Percentiles rank a stretch among this genome's conserved stretches.
These are phyloP conservation scores for Ciconia boyciana DNA, from an alignment of 2,113 vertebrate species.

Conservation along the genomic window DNA sequence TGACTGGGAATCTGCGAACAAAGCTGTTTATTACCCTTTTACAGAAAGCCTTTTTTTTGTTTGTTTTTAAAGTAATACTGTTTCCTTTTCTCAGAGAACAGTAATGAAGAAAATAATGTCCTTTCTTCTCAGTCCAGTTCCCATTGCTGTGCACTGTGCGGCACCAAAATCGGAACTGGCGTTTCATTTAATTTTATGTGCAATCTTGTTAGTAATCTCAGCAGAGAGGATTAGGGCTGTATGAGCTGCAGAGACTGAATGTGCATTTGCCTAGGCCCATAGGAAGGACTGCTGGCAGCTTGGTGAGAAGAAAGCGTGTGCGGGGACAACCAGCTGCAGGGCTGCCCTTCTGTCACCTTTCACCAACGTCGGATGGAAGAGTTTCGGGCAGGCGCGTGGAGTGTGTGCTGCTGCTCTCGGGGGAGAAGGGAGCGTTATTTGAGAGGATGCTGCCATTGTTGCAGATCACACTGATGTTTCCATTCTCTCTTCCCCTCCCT, in stretches of 20 bases:
- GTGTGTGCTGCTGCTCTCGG: not conserved
- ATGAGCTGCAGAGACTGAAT: not conserved
- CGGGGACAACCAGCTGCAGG: not conserved
- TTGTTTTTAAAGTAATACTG: not conserved
- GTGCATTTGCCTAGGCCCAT: not conserved
- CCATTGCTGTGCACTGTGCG: not conserved
- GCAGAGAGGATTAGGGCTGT: not conserved
- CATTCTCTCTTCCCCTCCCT: not conserved
- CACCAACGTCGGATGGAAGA: accelerated
- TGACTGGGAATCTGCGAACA: not conserved
- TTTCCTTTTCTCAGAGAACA: not conserved
- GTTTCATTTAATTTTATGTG: conserved; percentile 4
- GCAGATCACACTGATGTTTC: conserved; percentile 13
- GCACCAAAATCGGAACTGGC: not conserved
- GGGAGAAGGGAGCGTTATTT: not conserved
- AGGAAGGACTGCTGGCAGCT: not conserved
- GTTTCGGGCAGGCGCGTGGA: not conserved
- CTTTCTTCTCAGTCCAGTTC: not conserved
- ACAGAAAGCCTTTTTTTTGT: not conserved
- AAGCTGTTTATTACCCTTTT: not conserved
- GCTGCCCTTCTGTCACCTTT: not conserved
- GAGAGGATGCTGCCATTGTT: not conserved
- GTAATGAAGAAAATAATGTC: not conserved
- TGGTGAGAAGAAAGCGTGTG: not conserved
- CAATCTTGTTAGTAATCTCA: not conserved